These are phyloP conservation scores for Alfaro cultratus DNA, from an alignment of 2,797 vertebrate species.

Conservation along the genomic window DNA sequence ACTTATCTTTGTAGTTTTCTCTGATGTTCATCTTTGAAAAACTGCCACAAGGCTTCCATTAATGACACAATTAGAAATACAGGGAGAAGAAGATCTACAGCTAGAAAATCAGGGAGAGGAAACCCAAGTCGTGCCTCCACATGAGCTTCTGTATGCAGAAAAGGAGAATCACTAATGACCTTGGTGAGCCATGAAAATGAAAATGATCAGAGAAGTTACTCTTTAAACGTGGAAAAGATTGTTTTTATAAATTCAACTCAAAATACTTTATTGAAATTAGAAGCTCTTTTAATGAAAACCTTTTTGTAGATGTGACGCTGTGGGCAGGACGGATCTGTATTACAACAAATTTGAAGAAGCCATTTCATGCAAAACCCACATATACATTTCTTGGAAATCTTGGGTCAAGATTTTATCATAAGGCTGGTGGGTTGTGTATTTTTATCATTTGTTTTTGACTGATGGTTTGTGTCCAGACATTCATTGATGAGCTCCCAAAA, in stretches of 20 bases:
- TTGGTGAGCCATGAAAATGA: background rate
- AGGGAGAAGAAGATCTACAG: background rate
- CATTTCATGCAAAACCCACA: background rate
- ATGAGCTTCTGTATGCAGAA: background rate
- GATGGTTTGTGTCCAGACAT: background rate
- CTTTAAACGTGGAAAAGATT: background rate
- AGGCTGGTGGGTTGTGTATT: background rate
- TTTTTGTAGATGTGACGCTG: no score
- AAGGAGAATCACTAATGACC: background rate
- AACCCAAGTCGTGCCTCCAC: background rate
- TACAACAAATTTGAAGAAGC: background rate
- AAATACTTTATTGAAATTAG: no score
- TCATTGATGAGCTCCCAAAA: background rate
- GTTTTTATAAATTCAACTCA: background rate
- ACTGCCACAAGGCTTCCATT: background rate
- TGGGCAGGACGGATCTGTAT: no score
- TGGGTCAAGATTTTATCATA: background rate
- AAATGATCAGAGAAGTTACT: background rate
- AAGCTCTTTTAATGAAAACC: no score
- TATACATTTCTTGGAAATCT: background rate
- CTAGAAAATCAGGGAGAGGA: background rate
- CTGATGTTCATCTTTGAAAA: background rate
- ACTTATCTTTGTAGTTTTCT: background rate
- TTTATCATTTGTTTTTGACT: background rate
- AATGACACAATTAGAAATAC: background rate